Base-by-base conservation (phyloP, 2,888 invertebrate species). In the Rambutsinella grinnellia region DNA sequence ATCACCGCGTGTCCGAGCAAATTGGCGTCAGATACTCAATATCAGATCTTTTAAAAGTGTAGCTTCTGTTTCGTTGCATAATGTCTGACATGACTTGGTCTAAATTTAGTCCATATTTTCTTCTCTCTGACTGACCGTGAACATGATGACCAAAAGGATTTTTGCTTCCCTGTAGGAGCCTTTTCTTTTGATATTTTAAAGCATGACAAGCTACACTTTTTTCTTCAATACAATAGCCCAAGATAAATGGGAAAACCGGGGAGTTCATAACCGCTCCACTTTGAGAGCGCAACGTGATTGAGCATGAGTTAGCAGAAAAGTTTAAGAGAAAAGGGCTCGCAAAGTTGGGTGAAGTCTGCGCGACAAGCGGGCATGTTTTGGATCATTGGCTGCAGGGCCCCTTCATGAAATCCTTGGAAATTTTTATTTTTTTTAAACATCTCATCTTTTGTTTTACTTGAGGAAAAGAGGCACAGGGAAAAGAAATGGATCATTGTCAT, bases 201-300 rank as follows among this genome's bases (percentile, higher is more conserved):
- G 46, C 44, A 44, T 46, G 46, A 23, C 44, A 46, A 21, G 44
- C 44, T 6, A 13, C 44, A 10, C 17, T 44, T n/a, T 60, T 60
- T 60, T 46, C 23, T 23, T 13, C 10, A 21, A 21, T 23, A 13
- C 10, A 10, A 26, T 6, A 19, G 27, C 5, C 17, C 61, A 67
- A 75, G 75, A 75, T 62, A 68, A 68, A 75, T 75, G 75, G 63
- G 75, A 75, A 75, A 75, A 75, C 68, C 75, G 68, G 75, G 75
- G 75, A 75, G 75, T 75, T 68, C 68, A 47, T n/a, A n/a, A 68
- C 49, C 68, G 68, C 53, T 57, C 56, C 63, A 67, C 75, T 51
- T 68, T 61, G 63, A 68, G n/a, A 61, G 51, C 68, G 56, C 47
- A 68, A 62, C 51, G 75, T 75, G 75, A 75, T 75, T 75, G 75